phyloP scores from a whole-genome alignment of 2,797 vertebrate species.

The Aeoliscus strigatus region DNA sequence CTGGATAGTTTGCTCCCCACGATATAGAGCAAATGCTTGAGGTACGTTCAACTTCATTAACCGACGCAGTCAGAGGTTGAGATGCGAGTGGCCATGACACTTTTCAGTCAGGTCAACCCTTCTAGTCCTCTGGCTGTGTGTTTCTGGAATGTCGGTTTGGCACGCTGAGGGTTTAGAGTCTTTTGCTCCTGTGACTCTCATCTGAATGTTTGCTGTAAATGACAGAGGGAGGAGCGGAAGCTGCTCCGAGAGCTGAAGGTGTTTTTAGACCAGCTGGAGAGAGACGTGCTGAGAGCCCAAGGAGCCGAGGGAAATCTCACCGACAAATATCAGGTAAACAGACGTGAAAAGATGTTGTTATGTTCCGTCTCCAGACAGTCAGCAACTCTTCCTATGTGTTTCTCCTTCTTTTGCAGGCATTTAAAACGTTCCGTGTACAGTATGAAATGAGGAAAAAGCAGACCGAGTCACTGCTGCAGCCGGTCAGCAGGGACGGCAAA shows the following conservation, averaged over 20 bases:
- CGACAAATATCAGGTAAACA: slow-evolving; percentile 87
- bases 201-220: slow-evolving; percentile 8
- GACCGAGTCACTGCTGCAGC: slow-evolving; percentile 83
- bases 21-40: slow-evolving; percentile 83
- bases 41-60: slow-evolving; percentile 69
- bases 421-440: slow-evolving; percentile 89
- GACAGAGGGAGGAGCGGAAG: slow-evolving; percentile 88
- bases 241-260: slow-evolving; percentile 88
- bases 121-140: slow-evolving; percentile 4
- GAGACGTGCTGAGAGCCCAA: slow-evolving; percentile 87
- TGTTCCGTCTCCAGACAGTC: slow-evolving; percentile 1
- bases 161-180: not conserved
- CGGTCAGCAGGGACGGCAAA: slow-evolving; percentile 86
- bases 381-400: not conserved
- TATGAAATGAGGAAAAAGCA: slow-evolving; percentile 93
- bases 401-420: slow-evolving; percentile 71
- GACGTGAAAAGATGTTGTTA: slow-evolving; percentile 1
- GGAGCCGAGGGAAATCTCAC: slow-evolving; percentile 83
- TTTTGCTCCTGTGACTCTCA: slow-evolving; percentile 24
- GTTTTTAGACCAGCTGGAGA: slow-evolving; percentile 95
- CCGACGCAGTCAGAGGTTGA: slow-evolving; percentile 1
- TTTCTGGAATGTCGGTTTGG: slow-evolving; percentile 11
- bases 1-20: slow-evolving; percentile 79
- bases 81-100: not conserved
- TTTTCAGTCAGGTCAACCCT: slow-evolving; percentile 4